phyloP scores from a whole-genome alignment of 2,113 vertebrate species.

The Nesoenas mayeri region DNA sequence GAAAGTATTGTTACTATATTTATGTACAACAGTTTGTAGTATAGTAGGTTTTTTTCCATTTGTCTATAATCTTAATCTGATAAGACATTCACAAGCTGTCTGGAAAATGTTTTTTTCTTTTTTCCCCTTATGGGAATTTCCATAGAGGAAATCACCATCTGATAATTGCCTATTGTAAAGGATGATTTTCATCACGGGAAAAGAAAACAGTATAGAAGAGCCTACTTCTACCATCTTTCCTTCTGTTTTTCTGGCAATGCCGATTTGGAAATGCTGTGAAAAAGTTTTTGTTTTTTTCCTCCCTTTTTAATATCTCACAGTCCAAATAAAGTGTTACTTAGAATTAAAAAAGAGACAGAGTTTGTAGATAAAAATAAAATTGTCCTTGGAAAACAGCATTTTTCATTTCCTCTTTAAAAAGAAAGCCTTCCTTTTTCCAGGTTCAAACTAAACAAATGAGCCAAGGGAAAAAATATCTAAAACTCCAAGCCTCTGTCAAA shows the following conservation, averaged over 20 bases:
- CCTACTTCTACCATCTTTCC: background rate
- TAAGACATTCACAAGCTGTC: conserved; percentile 12
- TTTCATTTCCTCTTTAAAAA: background rate
- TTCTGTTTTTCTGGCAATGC: background rate
- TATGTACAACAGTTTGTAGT: background rate
- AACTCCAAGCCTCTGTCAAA: background rate
- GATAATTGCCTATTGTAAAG: conserved; percentile 17
- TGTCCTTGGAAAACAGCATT: background rate
- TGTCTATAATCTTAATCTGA: conserved; percentile 17
- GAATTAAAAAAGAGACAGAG: background rate
- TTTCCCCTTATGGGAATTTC: background rate
- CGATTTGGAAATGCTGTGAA: background rate
- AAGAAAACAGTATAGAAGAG: background rate
- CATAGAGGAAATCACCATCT: background rate
- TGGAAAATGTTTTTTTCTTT: background rate
- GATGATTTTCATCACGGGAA: background rate
- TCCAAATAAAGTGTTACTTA: background rate
- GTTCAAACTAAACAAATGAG: background rate
- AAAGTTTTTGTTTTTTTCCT: background rate
- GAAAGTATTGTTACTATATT: background rate
- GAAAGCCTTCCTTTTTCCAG: background rate
- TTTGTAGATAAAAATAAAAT: background rate
- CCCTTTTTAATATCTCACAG: background rate
- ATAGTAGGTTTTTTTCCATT: background rate
- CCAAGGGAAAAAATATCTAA: background rate